Percentiles rank a stretch among this genome's conserved stretches.
These are phyloP conservation scores for Loxodonta africana DNA, from an alignment of 2,113 vertebrate genomes.

Conservation along the genomic window DNA sequence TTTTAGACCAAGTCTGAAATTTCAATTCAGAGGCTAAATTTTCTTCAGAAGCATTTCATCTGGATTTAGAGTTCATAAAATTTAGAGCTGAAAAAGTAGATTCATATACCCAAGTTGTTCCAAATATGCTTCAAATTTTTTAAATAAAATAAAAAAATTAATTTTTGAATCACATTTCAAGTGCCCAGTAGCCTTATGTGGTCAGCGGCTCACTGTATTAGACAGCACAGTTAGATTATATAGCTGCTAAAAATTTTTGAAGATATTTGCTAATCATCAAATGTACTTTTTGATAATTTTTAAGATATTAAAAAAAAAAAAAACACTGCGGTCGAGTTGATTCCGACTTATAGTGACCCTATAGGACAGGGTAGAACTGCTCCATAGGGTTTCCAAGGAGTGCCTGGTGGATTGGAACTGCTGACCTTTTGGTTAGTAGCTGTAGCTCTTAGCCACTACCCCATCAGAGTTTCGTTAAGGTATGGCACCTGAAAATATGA, in stretches of 20 bases:
- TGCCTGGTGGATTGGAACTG: too few species aligned
- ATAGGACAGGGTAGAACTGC: too few species aligned
- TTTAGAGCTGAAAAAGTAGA: not conserved
- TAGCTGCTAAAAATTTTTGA: not conserved
- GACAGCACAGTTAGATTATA: not conserved
- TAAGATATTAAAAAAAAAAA: too few species aligned
- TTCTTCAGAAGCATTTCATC: slow-evolving; percentile 14
- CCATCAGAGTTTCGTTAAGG: not conserved
- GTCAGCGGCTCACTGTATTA: fast-evolving
- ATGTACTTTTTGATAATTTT: not conserved
- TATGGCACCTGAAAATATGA: not conserved
- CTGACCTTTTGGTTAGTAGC: too few species aligned
- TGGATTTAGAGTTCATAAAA: not conserved
- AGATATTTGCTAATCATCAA: not conserved
- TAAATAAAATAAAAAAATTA: slow-evolving; percentile 2
- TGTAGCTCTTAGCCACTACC: too few species aligned
- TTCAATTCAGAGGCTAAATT: not conserved
- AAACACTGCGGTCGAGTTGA: too few species aligned
- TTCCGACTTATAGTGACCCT: too few species aligned
- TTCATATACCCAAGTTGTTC: too few species aligned
- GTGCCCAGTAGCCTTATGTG: not conserved
- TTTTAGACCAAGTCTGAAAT: not conserved
- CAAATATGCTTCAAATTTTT: not conserved
- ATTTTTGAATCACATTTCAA: not conserved
- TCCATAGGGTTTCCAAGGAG: too few species aligned